Conservation (phyloP, 2,888 invertebrate genomes). For the Macrophya annulata region DNA sequence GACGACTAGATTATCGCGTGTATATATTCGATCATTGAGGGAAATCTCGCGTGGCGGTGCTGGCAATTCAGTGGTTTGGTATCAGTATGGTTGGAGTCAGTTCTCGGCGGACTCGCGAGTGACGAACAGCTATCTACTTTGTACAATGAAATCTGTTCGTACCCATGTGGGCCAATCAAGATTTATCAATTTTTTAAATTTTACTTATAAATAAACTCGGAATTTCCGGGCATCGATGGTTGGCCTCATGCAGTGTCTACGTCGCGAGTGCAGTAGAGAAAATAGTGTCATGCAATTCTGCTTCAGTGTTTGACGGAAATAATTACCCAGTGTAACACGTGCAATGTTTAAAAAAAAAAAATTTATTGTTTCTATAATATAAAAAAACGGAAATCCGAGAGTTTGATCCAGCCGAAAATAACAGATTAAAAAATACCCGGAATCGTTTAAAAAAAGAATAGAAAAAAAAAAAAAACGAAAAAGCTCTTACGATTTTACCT, state of each 20-base stretch:
- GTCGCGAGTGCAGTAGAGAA: not conserved
- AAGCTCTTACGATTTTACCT: not conserved
- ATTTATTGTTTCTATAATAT: not conserved
- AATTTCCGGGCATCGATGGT: not conserved
- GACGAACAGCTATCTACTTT: conserved; percentile 65
- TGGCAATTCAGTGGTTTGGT: conserved; percentile 62
- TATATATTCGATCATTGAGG: conserved; percentile 40
- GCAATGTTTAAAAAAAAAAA: not conserved
- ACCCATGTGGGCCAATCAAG: not conserved
- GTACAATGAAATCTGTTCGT: not conserved
- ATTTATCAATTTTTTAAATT: not conserved
- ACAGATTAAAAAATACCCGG: not conserved
- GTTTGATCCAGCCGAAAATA: not conserved
- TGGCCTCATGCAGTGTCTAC: not conserved
- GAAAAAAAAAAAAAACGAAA: not conserved
- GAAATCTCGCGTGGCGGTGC: conserved; percentile 51
- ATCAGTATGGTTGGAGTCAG: conserved; percentile 73
- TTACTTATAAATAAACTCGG: not conserved
- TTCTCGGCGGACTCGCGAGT: conserved; percentile 75
- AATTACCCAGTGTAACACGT: not conserved
- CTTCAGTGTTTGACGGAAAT: not conserved
- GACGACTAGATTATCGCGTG: not conserved
- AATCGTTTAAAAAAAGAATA: no score
- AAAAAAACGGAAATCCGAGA: not conserved
- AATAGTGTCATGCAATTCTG: not conserved